Evolutionary conservation across 2,113 vertebrate species (phyloP).

Genomic region (Burhinus bistriatus): DNA sequence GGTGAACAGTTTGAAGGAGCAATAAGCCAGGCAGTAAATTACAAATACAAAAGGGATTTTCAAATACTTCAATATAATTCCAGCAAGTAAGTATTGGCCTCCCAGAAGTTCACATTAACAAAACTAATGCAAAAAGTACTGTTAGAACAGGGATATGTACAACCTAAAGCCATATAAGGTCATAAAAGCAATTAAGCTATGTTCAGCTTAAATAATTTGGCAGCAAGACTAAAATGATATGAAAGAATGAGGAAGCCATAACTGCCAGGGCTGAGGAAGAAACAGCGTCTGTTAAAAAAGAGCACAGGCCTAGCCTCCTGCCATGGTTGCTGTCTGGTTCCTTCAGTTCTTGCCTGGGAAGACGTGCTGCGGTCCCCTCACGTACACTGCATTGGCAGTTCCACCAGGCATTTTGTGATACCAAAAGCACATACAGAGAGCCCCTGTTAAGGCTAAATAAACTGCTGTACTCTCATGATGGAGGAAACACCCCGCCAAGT

Average conservation of each 20-base stretch:
- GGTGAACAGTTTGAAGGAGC: background rate
- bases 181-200: background rate
- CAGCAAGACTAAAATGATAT: background rate
- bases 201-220: background rate
- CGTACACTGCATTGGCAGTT: too few relatives aligned
- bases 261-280: background rate
- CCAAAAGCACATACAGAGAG: background rate
- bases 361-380: background rate
- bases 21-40: background rate
- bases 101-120: background rate
- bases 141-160: background rate
- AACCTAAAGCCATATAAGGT: background rate
- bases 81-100: background rate
- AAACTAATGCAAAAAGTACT: background rate
- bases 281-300: background rate
- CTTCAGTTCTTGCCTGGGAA: background rate
- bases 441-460: background rate
- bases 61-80: background rate
- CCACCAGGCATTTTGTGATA: background rate
- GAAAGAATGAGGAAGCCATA: background rate
- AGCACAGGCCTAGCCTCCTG: background rate
- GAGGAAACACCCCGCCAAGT: background rate
- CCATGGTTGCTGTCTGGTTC: background rate
- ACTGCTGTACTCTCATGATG: background rate
- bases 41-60: background rate